Base-by-base conservation (phyloP, 1,140 invertebrate genomes). In the Drosophila hydei region DNA sequence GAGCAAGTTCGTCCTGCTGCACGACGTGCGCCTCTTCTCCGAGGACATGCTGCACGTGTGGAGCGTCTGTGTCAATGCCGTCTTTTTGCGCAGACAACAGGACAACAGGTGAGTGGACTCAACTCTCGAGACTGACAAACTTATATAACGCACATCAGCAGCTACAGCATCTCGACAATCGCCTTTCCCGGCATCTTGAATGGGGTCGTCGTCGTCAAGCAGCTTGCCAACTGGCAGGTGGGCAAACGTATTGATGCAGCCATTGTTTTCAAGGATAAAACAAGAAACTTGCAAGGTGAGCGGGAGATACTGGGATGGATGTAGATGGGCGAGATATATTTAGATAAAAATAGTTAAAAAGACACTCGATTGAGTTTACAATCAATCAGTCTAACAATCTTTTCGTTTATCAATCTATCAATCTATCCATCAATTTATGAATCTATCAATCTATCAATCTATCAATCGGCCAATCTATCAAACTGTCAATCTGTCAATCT, bases 21-120 rank as follows among this genome's bases (percentile, higher is more conserved):
- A 96, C 69, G 95, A 96, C 83, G 89, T 92, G 38, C 92, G 95
- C 30, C 89, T 97, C 0, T 94, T 96, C 59, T 89, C 92, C 16
- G 91, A 93, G 50, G 92, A 95, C n/a, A 92, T 95, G 65, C 93
- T 94, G 75, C 95, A 96, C 74, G 75, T 97, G 7, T 96, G 96
- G 96, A 96, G 95, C 42, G 93, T 94, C 70, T 95, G 96, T 19
- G 93, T 96, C 2, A 95, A 96, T 74, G 94, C 95, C 0, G 85
- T 96, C n/a, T 96, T 96, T 61, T 92, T 96, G 0, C 72, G 59
- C 25, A 58, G 65, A 0, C 43, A 76, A 1, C 12, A 38, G 40
- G 45, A 69, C 2, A 48, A 59, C 9, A 81, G 68, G 85, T 43
- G 38, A 50, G 23, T 16, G 1, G 9, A 0, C 27, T 6, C 6